Evolutionary conservation across 2,888 invertebrate genomes (phyloP).

Genomic region (Phymatocera aterrima): DNA sequence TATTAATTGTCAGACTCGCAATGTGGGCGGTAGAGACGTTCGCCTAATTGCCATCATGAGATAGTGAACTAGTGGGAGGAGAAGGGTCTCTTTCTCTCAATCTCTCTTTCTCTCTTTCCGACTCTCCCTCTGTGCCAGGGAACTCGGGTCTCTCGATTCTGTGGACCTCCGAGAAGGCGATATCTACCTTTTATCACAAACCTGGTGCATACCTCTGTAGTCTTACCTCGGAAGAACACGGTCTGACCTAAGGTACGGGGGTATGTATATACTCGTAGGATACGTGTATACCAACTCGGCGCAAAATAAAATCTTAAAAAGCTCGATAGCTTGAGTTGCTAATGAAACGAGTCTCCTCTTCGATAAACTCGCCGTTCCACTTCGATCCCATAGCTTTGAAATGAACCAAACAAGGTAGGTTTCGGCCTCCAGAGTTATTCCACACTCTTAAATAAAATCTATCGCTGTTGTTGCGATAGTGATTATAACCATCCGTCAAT

Average conservation of each 20-base stretch:
- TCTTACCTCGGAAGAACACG: background rate
- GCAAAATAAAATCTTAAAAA: background rate
- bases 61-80: constrained; percentile 52
- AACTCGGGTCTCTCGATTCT: constrained; percentile 1
- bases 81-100: background rate
- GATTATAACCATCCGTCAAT: background rate
- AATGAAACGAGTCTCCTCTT: constrained; percentile 9
- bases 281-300: too few relatives aligned
- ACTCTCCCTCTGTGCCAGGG: too few relatives aligned
- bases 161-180: constrained; percentile 36
- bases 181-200: constrained; percentile 37
- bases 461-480: too few relatives aligned
- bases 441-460: background rate
- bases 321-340: constrained; percentile 4
- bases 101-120: too few relatives aligned
- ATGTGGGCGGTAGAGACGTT: constrained; percentile 70
- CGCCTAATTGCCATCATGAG: constrained; percentile 69
- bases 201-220: constrained; percentile 34
- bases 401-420: background rate
- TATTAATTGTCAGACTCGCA: constrained; percentile 71
- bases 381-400: background rate
- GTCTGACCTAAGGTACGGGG: background rate
- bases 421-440: background rate
- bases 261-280: background rate
- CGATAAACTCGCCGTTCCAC: background rate